Conservation (phyloP, 2,113 vertebrate species). For the Seriola rivoliana region DNA sequence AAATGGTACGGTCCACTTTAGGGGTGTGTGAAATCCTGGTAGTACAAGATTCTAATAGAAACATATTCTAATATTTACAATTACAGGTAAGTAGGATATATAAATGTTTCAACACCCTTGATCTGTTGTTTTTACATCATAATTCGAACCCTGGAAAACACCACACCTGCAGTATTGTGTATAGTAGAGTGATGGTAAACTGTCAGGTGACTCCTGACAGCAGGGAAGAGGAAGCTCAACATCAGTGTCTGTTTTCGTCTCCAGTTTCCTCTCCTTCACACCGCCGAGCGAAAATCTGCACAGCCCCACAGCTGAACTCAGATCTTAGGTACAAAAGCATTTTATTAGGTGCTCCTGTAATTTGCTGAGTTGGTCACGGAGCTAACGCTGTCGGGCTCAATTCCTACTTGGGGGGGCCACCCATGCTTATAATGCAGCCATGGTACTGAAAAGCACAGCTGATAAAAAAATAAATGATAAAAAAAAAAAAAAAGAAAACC, state of each 20-base stretch:
- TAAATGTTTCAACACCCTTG: too few relatives aligned
- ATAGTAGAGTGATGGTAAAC: too few relatives aligned
- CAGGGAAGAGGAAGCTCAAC: conserved; percentile 7
- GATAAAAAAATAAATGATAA: not conserved
- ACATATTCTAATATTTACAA: too few relatives aligned
- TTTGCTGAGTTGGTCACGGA: conserved; percentile 9
- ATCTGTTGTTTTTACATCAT: too few relatives aligned
- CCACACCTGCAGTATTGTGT: too few relatives aligned
- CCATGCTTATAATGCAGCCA: conserved; percentile 32
- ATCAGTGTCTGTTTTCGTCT: conserved; percentile 32
- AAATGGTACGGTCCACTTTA: too few relatives aligned
- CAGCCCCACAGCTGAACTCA: conserved; percentile 18
- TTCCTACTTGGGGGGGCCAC: not conserved
- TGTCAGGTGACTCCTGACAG: not conserved
- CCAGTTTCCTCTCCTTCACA: conserved; percentile 6
- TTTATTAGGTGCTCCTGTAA: conserved; percentile 27
- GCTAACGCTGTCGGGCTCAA: conserved; percentile 17
- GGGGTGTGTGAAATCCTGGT: too few relatives aligned
- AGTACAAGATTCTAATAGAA: too few relatives aligned
- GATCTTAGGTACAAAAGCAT: not conserved
- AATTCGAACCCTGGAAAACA: too few relatives aligned
- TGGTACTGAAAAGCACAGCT: not conserved
- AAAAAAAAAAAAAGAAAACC: not conserved
- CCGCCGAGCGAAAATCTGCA: not conserved
- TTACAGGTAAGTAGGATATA: too few relatives aligned